Percentiles rank a stretch among this genome's conserved stretches.
Conservation (phyloP, 2,113 vertebrate genomes). For the Himantopus leucocephalus region DNA sequence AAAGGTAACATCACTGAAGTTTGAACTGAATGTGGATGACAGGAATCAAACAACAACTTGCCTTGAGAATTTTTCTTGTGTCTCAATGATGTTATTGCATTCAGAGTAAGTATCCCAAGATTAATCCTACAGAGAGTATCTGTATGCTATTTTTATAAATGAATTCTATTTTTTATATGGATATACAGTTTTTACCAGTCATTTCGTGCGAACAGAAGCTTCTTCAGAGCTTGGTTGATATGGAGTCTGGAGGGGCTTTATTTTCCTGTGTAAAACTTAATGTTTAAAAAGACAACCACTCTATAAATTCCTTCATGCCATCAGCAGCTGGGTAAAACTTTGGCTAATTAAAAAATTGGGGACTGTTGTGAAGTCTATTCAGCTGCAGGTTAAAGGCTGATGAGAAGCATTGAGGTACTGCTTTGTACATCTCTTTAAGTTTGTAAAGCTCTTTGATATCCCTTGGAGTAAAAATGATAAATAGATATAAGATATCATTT, state of each 20-base stretch:
- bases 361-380: not conserved
- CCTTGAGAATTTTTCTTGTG: not conserved
- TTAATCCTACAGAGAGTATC: not conserved
- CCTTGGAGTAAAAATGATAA: not conserved
- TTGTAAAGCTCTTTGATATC: not conserved
- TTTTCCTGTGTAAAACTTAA: not conserved
- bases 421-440: not conserved
- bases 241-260: not conserved
- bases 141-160: not conserved
- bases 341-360: not conserved
- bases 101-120: not conserved
- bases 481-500: constrained; percentile 11
- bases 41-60: not conserved
- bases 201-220: not conserved
- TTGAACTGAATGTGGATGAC: not conserved
- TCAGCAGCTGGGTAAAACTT: not conserved
- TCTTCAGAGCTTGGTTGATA: not conserved
- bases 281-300: not conserved
- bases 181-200: not conserved
- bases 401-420: not conserved
- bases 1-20: not conserved
- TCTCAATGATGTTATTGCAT: not conserved
- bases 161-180: not conserved
- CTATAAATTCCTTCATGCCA: not conserved
- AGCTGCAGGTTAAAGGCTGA: not conserved